A percentile compares a stretch with the other conserved stretches of the same genome.
Conservation (phyloP, 2,888 invertebrate species). For the Agriopis leucophaearia region DNA sequence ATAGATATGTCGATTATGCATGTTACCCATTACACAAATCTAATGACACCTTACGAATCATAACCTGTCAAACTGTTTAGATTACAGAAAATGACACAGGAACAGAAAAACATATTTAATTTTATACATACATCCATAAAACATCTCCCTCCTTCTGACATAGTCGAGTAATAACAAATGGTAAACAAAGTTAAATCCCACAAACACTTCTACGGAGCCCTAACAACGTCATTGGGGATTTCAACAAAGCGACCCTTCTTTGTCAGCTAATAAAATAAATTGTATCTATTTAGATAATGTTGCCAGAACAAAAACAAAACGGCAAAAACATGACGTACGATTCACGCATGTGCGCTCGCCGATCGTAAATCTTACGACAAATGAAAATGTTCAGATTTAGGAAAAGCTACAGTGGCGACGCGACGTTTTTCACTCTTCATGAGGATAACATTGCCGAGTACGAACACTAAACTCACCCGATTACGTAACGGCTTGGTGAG, state of each 20-base stretch:
- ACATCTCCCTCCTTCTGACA: no score
- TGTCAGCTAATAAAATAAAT: conserved; percentile 36
- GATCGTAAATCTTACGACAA: conserved; percentile 32
- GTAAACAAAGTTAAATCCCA: conserved; percentile 12
- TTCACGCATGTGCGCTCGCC: conserved; percentile 22
- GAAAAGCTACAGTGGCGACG: not conserved
- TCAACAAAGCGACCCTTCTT: conserved; percentile 31
- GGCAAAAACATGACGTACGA: conserved; percentile 37
- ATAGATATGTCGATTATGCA: no score
- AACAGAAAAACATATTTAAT: no score
- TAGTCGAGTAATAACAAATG: not conserved
- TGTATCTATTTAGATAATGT: conserved; percentile 36
- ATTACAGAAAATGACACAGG: no score
- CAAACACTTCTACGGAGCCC: not conserved
- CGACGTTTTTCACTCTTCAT: conserved; percentile 1
- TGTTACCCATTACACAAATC: no score
- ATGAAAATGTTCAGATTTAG: conserved; percentile 33
- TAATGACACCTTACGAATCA: no score
- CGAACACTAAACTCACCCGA: not conserved
- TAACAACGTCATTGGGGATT: conserved; percentile 28
- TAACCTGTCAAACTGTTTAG: no score
- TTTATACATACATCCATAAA: no score
- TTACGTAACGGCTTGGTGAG: no score
- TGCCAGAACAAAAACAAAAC: conserved; percentile 34
- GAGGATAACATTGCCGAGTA: not conserved